phyloP scores from a whole-genome alignment of 2,797 vertebrate species.

The Enteromius trimaculatus region DNA sequence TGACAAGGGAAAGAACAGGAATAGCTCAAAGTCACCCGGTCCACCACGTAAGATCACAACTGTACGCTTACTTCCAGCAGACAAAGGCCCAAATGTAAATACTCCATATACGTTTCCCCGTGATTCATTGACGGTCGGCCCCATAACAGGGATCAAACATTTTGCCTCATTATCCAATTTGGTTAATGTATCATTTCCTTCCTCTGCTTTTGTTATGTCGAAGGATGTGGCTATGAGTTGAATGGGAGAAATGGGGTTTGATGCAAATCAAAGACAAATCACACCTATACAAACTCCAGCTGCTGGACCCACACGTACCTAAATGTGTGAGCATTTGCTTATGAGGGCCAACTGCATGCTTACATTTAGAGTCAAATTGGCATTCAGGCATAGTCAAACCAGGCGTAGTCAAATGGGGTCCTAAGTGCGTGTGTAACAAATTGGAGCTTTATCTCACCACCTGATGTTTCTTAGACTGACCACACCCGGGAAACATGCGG shows the following conservation, averaged over 20 bases:
- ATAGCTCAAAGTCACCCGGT: slow-evolving; percentile 35
- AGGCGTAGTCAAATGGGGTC: slow-evolving; percentile 68
- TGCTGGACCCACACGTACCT: slow-evolving; percentile 63
- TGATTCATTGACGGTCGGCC: slow-evolving; percentile 23
- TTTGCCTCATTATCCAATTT: slow-evolving; percentile 59
- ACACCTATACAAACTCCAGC: slow-evolving; percentile 63
- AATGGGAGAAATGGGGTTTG: slow-evolving; percentile 75
- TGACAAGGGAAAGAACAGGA: slow-evolving; percentile 58
- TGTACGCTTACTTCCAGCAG: not conserved
- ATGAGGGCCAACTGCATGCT: slow-evolving; percentile 78
- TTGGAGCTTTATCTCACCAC: slow-evolving; percentile 75
- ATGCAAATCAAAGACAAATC: slow-evolving; percentile 82
- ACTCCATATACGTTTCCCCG: not conserved
- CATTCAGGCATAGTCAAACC: slow-evolving; percentile 71
- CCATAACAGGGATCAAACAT: slow-evolving; percentile 60
- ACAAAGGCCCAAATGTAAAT: not conserved
- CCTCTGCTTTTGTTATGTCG: slow-evolving; percentile 58
- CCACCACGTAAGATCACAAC: slow-evolving; percentile 23
- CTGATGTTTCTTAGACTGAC: slow-evolving; percentile 73
- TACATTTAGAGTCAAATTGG: slow-evolving; percentile 83
- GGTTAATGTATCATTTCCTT: slow-evolving; percentile 62
- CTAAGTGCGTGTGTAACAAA: slow-evolving; percentile 79
- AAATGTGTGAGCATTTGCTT: slow-evolving; percentile 76
- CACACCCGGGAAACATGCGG: slow-evolving; percentile 81
- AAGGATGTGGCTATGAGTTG: slow-evolving; percentile 61